A percentile compares a stretch with the other conserved stretches of the same genome.
phyloP scores from a whole-genome alignment of 2,113 vertebrate genomes.

The Dinomys branickii region DNA sequence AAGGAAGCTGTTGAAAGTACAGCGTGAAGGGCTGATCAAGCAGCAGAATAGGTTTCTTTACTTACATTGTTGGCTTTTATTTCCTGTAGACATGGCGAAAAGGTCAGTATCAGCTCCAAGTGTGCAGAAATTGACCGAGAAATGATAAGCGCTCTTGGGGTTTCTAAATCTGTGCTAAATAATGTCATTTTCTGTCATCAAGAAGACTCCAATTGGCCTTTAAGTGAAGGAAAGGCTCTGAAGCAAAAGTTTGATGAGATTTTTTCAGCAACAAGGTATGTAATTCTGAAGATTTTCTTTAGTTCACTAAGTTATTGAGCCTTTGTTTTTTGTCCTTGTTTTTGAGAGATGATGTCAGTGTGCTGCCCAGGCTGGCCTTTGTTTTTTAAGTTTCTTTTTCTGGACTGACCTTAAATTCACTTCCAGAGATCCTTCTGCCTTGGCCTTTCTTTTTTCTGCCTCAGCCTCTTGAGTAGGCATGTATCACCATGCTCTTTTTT shows the following conservation, averaged over 20 bases:
- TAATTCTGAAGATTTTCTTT: slow-evolving; percentile 51
- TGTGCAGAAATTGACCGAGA: slow-evolving; percentile 96
- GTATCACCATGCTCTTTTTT: background rate
- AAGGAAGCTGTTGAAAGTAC: background rate
- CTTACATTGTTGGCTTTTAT: slow-evolving; percentile 55
- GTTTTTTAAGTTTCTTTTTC: too few species aligned
- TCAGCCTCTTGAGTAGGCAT: background rate
- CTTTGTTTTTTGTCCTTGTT: background rate
- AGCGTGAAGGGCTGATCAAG: background rate
- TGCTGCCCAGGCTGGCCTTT: background rate
- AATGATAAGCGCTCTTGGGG: slow-evolving; percentile 96
- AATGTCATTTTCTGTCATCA: slow-evolving; percentile 99
- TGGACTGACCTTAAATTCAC: background rate
- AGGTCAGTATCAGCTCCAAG: slow-evolving; percentile 95
- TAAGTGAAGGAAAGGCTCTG: slow-evolving; percentile 96
- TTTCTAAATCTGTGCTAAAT: slow-evolving; percentile 96
- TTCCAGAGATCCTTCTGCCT: background rate
- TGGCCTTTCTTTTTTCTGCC: background rate
- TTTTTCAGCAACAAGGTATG: slow-evolving; percentile 97
- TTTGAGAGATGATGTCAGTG: background rate
- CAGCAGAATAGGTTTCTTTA: background rate
- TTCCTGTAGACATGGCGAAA: slow-evolving; percentile 90
- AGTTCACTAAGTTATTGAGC: background rate
- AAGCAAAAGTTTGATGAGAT: slow-evolving; percentile 99
- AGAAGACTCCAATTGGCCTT: slow-evolving; percentile 99